Conservation (phyloP, 1,140 invertebrate genomes). For the Planococcus citri region DNA sequence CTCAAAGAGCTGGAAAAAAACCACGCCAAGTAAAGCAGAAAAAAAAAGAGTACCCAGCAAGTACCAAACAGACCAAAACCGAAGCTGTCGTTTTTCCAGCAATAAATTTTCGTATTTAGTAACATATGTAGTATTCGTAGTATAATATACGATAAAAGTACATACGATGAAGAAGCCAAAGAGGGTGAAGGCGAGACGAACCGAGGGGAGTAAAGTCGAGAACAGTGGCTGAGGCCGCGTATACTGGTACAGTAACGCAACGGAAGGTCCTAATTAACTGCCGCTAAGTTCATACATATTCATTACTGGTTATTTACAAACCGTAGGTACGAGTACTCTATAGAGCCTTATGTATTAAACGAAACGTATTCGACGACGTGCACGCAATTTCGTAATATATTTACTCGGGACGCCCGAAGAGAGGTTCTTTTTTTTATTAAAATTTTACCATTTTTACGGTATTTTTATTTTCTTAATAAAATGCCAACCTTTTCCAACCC, state of each 20-base stretch:
- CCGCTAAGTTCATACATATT: constrained; percentile 16
- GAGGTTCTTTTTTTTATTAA: constrained; percentile 10
- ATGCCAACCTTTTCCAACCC: too few species aligned
- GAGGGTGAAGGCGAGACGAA: too few species aligned
- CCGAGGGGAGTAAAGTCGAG: too few species aligned
- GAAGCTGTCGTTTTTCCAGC: background rate
- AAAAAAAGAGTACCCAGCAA: background rate
- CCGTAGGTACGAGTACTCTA: too few species aligned
- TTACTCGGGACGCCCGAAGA: background rate
- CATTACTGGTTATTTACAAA: constrained; percentile 20
- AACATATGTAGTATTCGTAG: constrained; percentile 5
- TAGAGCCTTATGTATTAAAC: constrained; percentile 12
- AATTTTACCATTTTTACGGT: constrained; percentile 16
- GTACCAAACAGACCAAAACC: background rate
- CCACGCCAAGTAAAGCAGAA: background rate
- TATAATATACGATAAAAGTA: too few species aligned
- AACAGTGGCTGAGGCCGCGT: background rate
- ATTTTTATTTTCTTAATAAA: constrained; percentile 14
- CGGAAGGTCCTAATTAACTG: constrained; percentile 20
- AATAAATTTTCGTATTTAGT: constrained; percentile 14
- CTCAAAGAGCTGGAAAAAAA: too few species aligned
- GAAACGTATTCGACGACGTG: constrained; percentile 15
- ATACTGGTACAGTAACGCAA: background rate
- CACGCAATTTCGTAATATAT: constrained; percentile 19
- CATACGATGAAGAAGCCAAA: too few species aligned